Evolutionary conservation across 2,797 vertebrate species (phyloP).

Genomic region (Syncerus caffer): DNA sequence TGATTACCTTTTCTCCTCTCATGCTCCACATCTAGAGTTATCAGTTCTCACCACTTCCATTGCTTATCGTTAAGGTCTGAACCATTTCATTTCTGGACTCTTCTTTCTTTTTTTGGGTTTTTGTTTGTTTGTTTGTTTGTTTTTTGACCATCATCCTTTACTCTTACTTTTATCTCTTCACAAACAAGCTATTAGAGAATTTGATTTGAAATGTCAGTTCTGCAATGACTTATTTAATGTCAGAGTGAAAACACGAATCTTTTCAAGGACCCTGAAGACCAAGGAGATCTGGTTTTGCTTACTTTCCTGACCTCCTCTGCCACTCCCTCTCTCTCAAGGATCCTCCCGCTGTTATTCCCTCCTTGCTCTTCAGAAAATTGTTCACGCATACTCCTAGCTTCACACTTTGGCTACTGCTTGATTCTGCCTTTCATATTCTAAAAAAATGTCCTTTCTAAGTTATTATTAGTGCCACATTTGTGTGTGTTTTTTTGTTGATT

Average conservation of each 20-base stretch:
- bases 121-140: neutral
- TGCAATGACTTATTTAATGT: neutral
- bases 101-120: neutral
- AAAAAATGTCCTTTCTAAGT: neutral
- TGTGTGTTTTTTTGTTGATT: neutral
- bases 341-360: neutral
- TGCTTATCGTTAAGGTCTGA: neutral
- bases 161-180: neutral
- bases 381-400: neutral
- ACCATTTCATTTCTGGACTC: neutral
- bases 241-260: neutral
- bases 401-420: neutral
- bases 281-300: neutral
- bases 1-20: neutral
- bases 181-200: neutral
- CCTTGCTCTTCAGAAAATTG: neutral
- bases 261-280: neutral
- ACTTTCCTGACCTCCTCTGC: accelerated
- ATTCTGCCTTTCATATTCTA: neutral
- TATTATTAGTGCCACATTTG: neutral
- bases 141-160: neutral
- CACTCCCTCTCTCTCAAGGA: neutral
- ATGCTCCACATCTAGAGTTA: neutral
- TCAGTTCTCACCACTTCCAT: neutral
- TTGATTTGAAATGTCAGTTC: neutral